Percentiles rank a stretch among this genome's conserved stretches.
Evolutionary conservation across 1,140 invertebrate species (phyloP).

Genomic region (Paramacrobiotus metropolitanus): DNA sequence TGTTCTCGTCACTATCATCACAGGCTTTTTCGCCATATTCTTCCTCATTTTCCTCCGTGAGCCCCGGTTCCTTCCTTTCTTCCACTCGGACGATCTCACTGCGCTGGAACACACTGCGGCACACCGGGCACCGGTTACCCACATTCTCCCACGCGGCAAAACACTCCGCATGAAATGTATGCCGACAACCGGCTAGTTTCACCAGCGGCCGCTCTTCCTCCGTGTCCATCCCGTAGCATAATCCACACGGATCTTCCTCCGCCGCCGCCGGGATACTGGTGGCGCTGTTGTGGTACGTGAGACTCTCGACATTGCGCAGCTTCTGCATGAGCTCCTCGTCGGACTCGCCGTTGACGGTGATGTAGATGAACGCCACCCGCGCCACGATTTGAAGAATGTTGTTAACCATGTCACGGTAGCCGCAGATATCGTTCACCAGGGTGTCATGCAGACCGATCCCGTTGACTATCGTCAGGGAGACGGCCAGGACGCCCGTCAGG

Average conservation of each 20-base stretch:
- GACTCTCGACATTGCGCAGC: not conserved
- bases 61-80: no score
- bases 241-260: not conserved
- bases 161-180: not conserved
- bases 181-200: not conserved
- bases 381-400: not conserved
- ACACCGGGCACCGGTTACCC: not conserved
- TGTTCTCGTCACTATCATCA: no score
- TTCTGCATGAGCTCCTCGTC: not conserved
- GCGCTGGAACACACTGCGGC: not conserved
- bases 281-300: not conserved
- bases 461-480: not conserved
- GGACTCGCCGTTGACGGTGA: not conserved
- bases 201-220: not conserved
- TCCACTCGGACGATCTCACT: no score
- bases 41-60: no score
- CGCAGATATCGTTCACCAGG: not conserved
- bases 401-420: not conserved
- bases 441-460: not conserved
- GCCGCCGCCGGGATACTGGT: not conserved
- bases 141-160: not conserved
- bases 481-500: not conserved
- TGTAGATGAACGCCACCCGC: not conserved
- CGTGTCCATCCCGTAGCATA: not conserved
- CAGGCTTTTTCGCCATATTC: no score